phyloP scores from a whole-genome alignment of 2,113 vertebrate species.

The Maccullochella peelii region DNA sequence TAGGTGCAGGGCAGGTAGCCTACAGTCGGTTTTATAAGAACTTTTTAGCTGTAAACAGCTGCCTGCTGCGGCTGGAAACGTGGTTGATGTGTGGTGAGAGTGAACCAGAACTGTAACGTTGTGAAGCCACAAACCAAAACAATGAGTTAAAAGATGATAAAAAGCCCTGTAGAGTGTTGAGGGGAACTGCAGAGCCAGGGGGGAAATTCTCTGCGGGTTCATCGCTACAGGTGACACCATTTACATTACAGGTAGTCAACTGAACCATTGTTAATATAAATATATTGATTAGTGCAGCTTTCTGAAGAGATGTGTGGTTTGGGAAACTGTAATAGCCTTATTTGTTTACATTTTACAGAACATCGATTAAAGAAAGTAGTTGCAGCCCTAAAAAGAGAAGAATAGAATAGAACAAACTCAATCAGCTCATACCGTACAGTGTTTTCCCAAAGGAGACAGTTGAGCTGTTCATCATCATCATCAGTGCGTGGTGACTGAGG shows the following conservation, averaged over 20 bases:
- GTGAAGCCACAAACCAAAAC: conserved; percentile 8
- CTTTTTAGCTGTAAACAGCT: conserved; percentile 2
- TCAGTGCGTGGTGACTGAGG: conserved; percentile 67
- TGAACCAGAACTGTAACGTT: neutral
- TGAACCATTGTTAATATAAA: neutral
- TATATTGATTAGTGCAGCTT: neutral
- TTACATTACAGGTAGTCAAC: neutral
- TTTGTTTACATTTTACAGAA: conserved; percentile 1
- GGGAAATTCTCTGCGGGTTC: no score
- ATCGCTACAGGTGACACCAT: neutral
- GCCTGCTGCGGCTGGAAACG: neutral
- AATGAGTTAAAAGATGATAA: neutral
- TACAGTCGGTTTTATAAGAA: neutral
- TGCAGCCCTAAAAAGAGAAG: neutral
- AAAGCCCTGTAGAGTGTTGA: neutral
- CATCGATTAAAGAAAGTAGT: conserved; percentile 5
- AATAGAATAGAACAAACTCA: conserved; percentile 13
- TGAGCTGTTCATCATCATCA: conserved; percentile 58
- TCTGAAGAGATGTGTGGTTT: neutral
- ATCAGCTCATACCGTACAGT: conserved; percentile 18
- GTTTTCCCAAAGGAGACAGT: conserved; percentile 52
- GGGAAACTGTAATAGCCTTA: neutral
- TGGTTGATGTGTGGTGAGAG: neutral
- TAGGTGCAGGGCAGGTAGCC: neutral
- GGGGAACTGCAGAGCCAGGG: no score